A percentile compares a stretch with the other conserved stretches of the same genome.
Conservation (phyloP, 2,113 vertebrate species). For the Malurus cyaneus region DNA sequence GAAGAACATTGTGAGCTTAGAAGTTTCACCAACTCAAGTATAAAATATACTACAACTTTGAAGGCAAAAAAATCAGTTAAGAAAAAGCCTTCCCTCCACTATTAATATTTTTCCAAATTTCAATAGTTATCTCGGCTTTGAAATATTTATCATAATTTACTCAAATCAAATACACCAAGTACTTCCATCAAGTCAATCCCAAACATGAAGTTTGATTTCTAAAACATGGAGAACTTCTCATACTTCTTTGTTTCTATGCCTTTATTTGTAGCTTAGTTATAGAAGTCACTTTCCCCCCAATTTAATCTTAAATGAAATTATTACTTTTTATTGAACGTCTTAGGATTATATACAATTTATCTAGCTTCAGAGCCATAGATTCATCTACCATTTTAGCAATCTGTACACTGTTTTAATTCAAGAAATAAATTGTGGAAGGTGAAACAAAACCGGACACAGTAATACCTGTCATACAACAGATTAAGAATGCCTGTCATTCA, state of each 20-base stretch:
- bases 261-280: background rate
- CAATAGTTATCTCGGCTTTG: background rate
- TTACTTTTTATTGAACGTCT: background rate
- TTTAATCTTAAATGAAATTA: background rate
- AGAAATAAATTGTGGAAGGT: background rate
- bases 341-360: background rate
- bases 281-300: background rate
- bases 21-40: background rate
- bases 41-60: background rate
- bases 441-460: background rate
- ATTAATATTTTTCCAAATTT: background rate
- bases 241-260: background rate
- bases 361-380: background rate
- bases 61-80: background rate
- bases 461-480: background rate
- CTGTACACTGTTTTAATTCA: background rate
- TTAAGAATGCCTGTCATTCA: no score
- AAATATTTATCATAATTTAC: background rate
- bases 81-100: background rate
- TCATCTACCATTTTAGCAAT: background rate
- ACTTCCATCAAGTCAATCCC: background rate
- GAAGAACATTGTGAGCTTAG: background rate
- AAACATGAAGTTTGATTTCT: background rate
- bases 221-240: background rate
- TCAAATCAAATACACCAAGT: background rate